Base-by-base conservation (phyloP, 2,113 vertebrate species). In the Merops nubicus region DNA sequence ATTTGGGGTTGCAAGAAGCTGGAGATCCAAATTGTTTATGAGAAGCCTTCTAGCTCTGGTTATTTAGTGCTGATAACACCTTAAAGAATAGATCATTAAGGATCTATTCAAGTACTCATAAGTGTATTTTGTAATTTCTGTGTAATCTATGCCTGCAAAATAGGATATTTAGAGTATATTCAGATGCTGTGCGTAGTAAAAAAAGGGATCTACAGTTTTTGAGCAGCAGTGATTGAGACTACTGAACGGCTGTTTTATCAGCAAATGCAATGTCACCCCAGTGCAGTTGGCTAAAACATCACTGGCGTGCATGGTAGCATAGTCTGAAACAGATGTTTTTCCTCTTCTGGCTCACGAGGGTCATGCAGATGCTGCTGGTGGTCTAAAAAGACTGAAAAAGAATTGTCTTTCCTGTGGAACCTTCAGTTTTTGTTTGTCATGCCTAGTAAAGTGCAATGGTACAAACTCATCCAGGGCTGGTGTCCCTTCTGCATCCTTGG, bases 181-280 rank as follows among this genome's bases (percentile, higher is more conserved):
- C 59, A 67, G 47, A 26, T 88, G 38, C 26, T 34, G 3, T 60
- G 28, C 50, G 34, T 83, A 42, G 23, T 62, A 31, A 40, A 64
- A 75, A 68, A 74, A 54, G 3, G n/a, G 43, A n/a, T 57, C 38
- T 26, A 7, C 26, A 42, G 13, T 21, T 91, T 62, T 38, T 70
- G 12, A 47, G 13, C 36, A 65, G 43, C 11, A 42, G 15, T 59
- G 59, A 9, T 50, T 68, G 69, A 38, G 45, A 10, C 7, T 45
- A 8, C 21, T 67, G 47, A 65, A 25, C 18, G 43, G 12, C 23
- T 65, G 23, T 42, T 45, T 76, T 72, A 50, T 8, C 68, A 86
- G 59, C 25, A 59, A 64, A 40, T 31, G 45, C 25, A 48, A 1
- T 0, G 0, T 81, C 42, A 84, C 12, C 8, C 13, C 23, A 6